phyloP scores from a whole-genome alignment of 2,113 vertebrate genomes.

The Sapajus apella region DNA sequence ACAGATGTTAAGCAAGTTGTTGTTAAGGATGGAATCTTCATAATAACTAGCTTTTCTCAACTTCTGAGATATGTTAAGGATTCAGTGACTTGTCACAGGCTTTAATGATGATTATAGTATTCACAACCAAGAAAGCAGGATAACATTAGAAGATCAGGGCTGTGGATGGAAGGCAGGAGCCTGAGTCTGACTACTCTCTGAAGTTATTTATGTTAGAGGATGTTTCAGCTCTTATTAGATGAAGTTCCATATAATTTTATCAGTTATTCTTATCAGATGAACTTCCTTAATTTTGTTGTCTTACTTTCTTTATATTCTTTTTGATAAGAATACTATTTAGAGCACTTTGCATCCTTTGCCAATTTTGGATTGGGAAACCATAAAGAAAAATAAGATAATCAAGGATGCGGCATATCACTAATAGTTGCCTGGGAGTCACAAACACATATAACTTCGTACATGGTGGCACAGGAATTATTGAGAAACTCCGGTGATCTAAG shows the following conservation, averaged over 20 bases:
- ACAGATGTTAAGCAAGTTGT: not conserved
- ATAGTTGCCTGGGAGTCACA: not conserved
- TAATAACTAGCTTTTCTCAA: not conserved
- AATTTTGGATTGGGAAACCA: not conserved
- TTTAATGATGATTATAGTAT: not conserved
- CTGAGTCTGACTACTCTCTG: not conserved
- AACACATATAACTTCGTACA: not conserved
- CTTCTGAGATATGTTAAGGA: not conserved
- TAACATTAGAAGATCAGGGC: not conserved
- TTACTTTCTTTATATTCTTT: not conserved
- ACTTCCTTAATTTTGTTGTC: not conserved
- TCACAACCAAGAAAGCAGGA: not conserved
- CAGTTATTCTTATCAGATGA: not conserved
- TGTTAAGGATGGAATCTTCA: not conserved
- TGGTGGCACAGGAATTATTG: not conserved
- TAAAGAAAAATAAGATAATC: not conserved
- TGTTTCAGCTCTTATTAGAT: not conserved
- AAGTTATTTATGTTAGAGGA: not conserved
- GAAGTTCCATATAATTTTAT: not conserved
- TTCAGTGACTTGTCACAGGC: not conserved
- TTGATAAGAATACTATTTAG: not conserved
- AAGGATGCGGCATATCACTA: not conserved
- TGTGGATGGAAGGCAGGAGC: not conserved
- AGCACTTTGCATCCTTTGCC: not conserved
- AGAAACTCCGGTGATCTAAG: not conserved